phyloP scores from a whole-genome alignment of 2,888 invertebrate species.

The Cantharis flavilabris region DNA sequence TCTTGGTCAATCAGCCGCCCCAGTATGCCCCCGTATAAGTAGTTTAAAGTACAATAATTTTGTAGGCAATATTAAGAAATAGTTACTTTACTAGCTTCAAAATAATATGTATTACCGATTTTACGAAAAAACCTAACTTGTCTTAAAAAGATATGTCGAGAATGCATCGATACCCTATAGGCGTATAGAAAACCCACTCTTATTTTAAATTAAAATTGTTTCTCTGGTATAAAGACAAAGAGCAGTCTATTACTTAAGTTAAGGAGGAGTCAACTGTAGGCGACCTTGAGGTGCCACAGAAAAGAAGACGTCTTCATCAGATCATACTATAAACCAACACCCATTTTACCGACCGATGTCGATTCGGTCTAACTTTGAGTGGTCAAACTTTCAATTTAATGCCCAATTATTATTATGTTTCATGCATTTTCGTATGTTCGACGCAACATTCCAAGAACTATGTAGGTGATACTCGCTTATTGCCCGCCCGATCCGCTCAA shows the following conservation, averaged over 20 bases:
- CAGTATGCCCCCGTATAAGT: background rate
- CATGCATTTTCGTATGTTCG: conserved; percentile 26
- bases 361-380: conserved; percentile 22
- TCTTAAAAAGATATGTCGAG: background rate
- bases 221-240: conserved; percentile 22
- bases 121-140: background rate
- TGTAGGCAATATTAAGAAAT: background rate
- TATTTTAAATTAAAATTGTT: conserved; percentile 7
- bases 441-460: conserved; percentile 14
- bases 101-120: background rate
- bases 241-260: conserved; percentile 44
- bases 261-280: conserved; percentile 34
- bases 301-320: conserved; percentile 51
- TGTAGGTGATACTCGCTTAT: conserved; percentile 31
- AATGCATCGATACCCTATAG: background rate
- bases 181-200: background rate
- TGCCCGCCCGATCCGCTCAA: background rate
- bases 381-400: conserved; percentile 28
- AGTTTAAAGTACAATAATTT: background rate
- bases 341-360: conserved; percentile 27
- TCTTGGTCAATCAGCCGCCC: background rate
- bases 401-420: conserved; percentile 33
- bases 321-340: conserved; percentile 29
- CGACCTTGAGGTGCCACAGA: conserved; percentile 53
- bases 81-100: background rate